Base-by-base conservation (phyloP, 2,113 vertebrate genomes). In the Eolophus roseicapilla region DNA sequence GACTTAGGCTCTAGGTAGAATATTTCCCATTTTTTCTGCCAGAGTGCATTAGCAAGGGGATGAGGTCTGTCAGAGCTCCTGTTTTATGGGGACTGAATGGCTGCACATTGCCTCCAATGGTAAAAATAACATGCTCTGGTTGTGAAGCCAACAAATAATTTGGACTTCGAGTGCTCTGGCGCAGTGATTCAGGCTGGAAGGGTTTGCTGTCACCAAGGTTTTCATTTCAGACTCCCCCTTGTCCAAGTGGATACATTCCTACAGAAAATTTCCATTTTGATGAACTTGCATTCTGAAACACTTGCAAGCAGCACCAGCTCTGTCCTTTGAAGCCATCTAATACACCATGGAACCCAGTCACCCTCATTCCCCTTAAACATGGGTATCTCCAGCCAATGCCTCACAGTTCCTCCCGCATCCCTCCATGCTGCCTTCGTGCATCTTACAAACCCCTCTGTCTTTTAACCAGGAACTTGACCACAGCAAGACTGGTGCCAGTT, bases 381-480 rank as follows among this genome's bases (percentile, higher is more conserved):
- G 44, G 25, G 0, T 13, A 3, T 81, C 80, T 67, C 53, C 46
- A 57, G 35, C 28, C 0, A 0, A 3, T 86, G 39, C 28, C 46
- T 62, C 20, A 3, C 46, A 14, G 43, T n/a, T 37, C 21, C 20
- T 64, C 52, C 37, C 2, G 3, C 3, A 0, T 67, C 65, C 33
- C 39, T 74, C 28, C 1, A 0, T 7, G 28, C n/a, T 47, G 70
- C 47, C 43, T 55, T 33, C 24, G 41, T 13, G 70, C 41, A 13
- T 50, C 69, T 70, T 39, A 50, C 39, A 79, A 59, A 92, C 55
- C 6, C 13, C 13, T 82, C 39, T 64, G 39, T 29, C 50, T 79
- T 91, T 82, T 57, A 62, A 31, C 55, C 37, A 7, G 27, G 41
- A 60, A 29, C 53, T 69, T 67, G 63, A 50, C 63, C 82, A 59